Base-by-base conservation (phyloP, 2,888 invertebrate genomes). In the Papilio elwesi region DNA sequence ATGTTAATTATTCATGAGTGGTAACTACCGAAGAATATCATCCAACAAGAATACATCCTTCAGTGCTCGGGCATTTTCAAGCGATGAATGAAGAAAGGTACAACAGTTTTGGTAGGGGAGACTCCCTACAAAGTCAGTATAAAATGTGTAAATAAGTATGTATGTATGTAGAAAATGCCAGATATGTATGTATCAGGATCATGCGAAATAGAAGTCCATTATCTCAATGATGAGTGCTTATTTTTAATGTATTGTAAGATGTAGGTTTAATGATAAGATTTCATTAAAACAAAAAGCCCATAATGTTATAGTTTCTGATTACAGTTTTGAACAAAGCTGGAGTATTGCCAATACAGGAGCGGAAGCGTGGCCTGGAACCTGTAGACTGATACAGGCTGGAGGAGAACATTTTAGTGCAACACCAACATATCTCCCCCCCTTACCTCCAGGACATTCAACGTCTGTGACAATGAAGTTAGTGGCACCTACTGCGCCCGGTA, bases 241-340 rank as follows among this genome's bases (percentile, higher is more conserved):
- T 43, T 43, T 43, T 9, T 43, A 52, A 6, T n/a, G 6, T 12
- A 52, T 52, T n/a, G 51, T 12, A 9, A 15, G 26, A 57, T 36
- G 12, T 64, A 64, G 6, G 8, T 48, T 64, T 15, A 26, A 5
- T 64, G 16, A 63, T 15, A 7, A 6, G n/a, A 63, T 49, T 13
- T 49, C 15, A 26, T 64, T 49, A 57, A 55, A n/a, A 73, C 69
- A 70, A 70, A 66, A 74, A 70, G 62, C 66, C 66, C 62, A 70
- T 74, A 69, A 70, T 68, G 62, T 52, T 26, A 65, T 16, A 62
- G 26, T 62, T 62, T 74, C 59, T 75, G 68, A 74, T 88, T 84
- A 78, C 84, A 96, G 96, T 85, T 98, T 98, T 91, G 95, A 96
- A 82, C 98, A 98, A 93, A 96, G 96, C 66, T 99, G 98, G 98